A percentile compares a stretch with the other conserved stretches of the same genome.
phyloP scores from a whole-genome alignment of 2,113 vertebrate species.

The Fulmarus glacialis region DNA sequence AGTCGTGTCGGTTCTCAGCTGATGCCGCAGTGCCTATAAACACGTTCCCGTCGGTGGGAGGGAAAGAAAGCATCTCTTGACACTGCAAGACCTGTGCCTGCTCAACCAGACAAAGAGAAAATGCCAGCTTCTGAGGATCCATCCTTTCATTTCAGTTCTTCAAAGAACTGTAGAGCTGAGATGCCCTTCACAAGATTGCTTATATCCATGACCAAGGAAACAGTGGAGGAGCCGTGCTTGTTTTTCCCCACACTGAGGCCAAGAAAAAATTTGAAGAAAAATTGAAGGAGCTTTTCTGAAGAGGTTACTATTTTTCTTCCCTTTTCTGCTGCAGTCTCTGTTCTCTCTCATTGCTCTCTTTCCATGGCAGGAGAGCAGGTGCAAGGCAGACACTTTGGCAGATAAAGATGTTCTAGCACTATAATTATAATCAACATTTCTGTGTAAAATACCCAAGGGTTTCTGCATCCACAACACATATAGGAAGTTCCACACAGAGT shows the following conservation, averaged over 20 bases:
- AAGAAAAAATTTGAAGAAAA: not conserved
- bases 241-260: not conserved
- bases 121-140: not conserved
- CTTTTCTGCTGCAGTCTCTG: not conserved
- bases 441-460: conserved; percentile 20
- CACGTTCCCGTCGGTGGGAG: accelerated
- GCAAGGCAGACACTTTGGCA: not conserved
- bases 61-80: not conserved
- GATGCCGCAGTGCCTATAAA: not conserved
- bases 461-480: not conserved
- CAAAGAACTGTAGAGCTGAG: not conserved
- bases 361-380: conserved; percentile 32
- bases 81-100: not conserved
- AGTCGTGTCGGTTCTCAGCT: accelerated
- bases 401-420: not conserved
- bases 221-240: not conserved
- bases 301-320: not conserved
- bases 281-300: not conserved
- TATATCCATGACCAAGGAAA: not conserved
- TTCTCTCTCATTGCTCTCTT: not conserved
- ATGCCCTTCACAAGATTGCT: not conserved
- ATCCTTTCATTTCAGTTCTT: not conserved
- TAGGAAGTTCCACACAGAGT: not conserved
- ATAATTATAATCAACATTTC: conserved; percentile 45
- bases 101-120: not conserved